Percentiles rank a stretch among this genome's conserved stretches.
These are phyloP conservation scores for Cybosia mesomella DNA, from an alignment of 2,888 invertebrate genomes.

Conservation along the genomic window DNA sequence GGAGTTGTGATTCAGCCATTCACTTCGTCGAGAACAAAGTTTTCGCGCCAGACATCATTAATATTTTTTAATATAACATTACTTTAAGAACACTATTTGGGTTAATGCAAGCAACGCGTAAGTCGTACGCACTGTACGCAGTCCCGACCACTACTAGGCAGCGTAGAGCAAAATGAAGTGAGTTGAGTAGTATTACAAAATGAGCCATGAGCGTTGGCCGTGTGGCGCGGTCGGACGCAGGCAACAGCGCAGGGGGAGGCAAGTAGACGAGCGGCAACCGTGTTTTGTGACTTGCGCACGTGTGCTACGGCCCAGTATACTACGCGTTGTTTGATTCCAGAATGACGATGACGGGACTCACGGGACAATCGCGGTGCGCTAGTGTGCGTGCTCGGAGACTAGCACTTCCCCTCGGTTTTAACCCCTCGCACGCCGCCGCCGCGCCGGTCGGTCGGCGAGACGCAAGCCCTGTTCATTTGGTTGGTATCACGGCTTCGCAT, in stretches of 20 bases:
- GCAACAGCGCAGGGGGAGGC: conserved; percentile 58
- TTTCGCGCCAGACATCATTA: conserved; percentile 56
- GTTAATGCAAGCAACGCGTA: conserved; percentile 57
- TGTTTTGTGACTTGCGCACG: conserved; percentile 67
- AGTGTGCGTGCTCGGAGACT: conserved; percentile 59
- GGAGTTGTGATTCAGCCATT: conserved; percentile 70
- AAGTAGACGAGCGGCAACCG: conserved; percentile 56
- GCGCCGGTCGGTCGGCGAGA: conserved; percentile 32
- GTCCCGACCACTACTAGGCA: conserved; percentile 73
- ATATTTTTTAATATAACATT: conserved; percentile 56
- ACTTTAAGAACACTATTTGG: conserved; percentile 68
- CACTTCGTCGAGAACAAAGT: conserved; percentile 62
- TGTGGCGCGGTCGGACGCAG: conserved; percentile 53
- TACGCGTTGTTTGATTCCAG: conserved; percentile 57
- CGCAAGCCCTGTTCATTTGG: conserved; percentile 4
- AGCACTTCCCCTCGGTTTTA: conserved; percentile 52
- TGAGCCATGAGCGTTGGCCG: conserved; percentile 62
- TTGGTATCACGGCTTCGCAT: conserved; percentile 7
- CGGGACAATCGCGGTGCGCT: conserved; percentile 40
- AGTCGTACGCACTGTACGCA: conserved; percentile 65
- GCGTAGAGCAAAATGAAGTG: conserved; percentile 66
- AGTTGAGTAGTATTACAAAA: conserved; percentile 71
- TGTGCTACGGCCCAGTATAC: conserved; percentile 61
- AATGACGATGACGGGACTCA: conserved; percentile 56
- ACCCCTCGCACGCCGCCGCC: conserved; percentile 43